Evolutionary conservation across 23 tunicate genomes (phyloP), one percentile per base, ranked within the genome.

Genomic region (Styela plicata): DNA sequence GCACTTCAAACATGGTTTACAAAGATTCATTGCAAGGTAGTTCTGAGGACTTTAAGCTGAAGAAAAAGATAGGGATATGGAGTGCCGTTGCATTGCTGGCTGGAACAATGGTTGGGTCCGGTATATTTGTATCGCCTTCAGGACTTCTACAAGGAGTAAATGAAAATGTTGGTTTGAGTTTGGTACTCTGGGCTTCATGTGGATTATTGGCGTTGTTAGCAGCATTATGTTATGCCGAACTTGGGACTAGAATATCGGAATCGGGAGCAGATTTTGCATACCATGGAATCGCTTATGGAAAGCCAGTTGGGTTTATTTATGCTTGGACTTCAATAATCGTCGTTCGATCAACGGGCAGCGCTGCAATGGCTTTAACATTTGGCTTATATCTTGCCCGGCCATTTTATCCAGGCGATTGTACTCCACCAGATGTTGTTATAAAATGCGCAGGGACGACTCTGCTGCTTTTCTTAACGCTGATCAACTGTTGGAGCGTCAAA

Each of bases 31-130:
- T n/a, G n/a, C n/a, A n/a, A n/a, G n/a, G n/a, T n/a, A n/a, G n/a
- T n/a, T n/a, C n/a, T n/a, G 57, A 83, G 20, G 32, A 68, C 33
- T 89, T 89, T 79, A 82, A 89, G 27, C 61, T 89, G 52, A 83
- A 83, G 78, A 83, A 78, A 44, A 83, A 76, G 68, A 83, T 88
- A 37, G 92, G 92, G 20, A 62, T 88, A 31, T 63, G 63, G 31
- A 85, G 87, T 20, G 80, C 82, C 0, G 36, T 89, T 23, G 89
- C 85, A 13, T 31, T 85, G 20, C 63, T 87, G 7, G 78, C 88
- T 22, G 88, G 97, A 1, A 85, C 96, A 25, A 91, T 91, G 90
- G 97, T 91, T 30, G 97, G 97, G 22, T 91, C 97, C 2, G 97
- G 97, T 1, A 91, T 91, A 78, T 91, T 91, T 64, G 90, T 78